A percentile compares a stretch with the other conserved stretches of the same genome.
Conservation (phyloP, 2,888 invertebrate species). For the Meganola albula region DNA sequence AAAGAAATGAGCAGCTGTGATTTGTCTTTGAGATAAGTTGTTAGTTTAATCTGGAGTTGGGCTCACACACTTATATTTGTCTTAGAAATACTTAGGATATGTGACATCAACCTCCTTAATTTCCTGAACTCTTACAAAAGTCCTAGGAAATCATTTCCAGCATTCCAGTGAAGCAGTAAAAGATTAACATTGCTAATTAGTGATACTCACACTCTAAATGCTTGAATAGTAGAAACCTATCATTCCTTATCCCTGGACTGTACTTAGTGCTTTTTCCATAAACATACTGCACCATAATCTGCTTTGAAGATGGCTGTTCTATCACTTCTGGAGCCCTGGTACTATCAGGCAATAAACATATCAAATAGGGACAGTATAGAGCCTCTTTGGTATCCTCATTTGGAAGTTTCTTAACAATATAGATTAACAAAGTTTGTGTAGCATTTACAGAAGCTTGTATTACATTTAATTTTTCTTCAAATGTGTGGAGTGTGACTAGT, state of each 20-base stretch:
- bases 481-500: constrained; percentile 79
- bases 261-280: constrained; percentile 78
- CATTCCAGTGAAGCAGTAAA: no score
- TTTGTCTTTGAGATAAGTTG: no score
- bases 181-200: no score
- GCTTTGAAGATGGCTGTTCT: constrained; percentile 80
- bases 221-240: constrained; percentile 84
- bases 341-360: constrained; percentile 74
- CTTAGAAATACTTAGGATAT: no score
- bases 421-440: constrained; percentile 81
- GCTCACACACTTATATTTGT: no score
- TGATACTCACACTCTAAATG: constrained; percentile 86
- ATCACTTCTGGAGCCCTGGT: constrained; percentile 48
- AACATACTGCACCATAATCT: constrained; percentile 88
- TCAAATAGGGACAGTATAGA: constrained; percentile 80
- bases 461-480: constrained; percentile 80
- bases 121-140: no score
- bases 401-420: constrained; percentile 79
- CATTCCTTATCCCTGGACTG: constrained; percentile 71
- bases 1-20: no score
- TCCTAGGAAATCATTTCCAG: no score
- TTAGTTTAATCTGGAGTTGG: no score
- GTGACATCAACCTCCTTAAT: no score
- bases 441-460: constrained; percentile 89
- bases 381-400: constrained; percentile 48